These are phyloP conservation scores for Heptranchias perlo DNA, from an alignment of 2,113 vertebrate species.

Conservation along the genomic window DNA sequence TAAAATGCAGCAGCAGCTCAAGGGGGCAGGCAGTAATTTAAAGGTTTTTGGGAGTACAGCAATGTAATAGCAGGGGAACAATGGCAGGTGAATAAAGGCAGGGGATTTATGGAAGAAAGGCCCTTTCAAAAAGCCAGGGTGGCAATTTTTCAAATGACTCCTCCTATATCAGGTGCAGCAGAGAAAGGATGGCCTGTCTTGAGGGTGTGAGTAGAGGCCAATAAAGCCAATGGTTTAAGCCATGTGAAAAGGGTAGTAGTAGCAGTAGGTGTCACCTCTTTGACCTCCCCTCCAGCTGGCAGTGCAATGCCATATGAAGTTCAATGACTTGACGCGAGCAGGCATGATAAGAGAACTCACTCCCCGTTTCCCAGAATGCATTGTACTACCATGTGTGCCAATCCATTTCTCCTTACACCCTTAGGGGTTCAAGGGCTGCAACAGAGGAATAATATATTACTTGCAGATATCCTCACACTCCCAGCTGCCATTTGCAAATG, in stretches of 20 bases:
- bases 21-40: not conserved
- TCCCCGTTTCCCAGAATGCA: not conserved
- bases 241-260: not conserved
- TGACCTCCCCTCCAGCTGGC: not conserved
- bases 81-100: not conserved
- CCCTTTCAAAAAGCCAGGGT: not conserved
- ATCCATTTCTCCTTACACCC: not conserved
- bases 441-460: not conserved
- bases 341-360: not conserved
- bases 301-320: not conserved
- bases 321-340: not conserved
- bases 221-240: not conserved
- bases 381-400: not conserved
- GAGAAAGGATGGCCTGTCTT: not conserved
- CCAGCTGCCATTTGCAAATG: not conserved
- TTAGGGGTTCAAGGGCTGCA: not conserved
- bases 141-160: not conserved
- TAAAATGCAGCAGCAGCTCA: not conserved
- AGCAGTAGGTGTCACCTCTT: not conserved
- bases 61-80: not conserved
- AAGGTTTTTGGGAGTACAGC: not conserved
- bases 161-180: not conserved
- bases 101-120: not conserved
- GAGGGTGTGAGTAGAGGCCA: not conserved
- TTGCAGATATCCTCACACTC: not conserved